Percentiles rank a stretch among this genome's conserved stretches.
phyloP scores from a whole-genome alignment of 2,888 invertebrate genomes.

The Ceriagrion tenellum region DNA sequence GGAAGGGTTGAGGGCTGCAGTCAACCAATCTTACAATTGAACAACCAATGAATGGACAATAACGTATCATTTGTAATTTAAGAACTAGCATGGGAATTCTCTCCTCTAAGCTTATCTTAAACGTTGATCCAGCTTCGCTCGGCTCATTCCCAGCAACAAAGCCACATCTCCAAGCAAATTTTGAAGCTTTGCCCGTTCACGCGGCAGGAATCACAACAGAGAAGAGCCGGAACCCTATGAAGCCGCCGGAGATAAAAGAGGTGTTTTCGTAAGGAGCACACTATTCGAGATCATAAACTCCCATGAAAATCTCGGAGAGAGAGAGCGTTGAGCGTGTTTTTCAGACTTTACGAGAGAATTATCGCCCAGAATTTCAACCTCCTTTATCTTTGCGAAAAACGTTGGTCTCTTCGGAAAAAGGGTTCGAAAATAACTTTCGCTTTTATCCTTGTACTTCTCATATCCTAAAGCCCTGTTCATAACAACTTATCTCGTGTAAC shows the following conservation, averaged over 20 bases:
- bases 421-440: background rate
- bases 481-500: too few species aligned
- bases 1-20: too few species aligned
- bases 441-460: background rate
- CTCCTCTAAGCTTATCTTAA: background rate
- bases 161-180: background rate
- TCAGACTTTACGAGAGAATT: background rate
- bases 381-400: background rate
- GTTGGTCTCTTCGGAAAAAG: background rate
- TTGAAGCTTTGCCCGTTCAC: background rate
- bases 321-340: background rate
- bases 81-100: too few species aligned
- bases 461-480: too few species aligned
- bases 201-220: background rate
- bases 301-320: background rate
- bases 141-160: background rate
- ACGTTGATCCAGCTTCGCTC: background rate
- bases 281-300: background rate
- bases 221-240: background rate
- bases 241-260: background rate
- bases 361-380: background rate
- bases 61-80: too few species aligned
- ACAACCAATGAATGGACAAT: too few species aligned
- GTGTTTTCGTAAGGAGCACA: background rate
- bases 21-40: too few species aligned